Base-by-base conservation (phyloP, 2,888 invertebrate species). In the Meiosimyza decipiens region DNA sequence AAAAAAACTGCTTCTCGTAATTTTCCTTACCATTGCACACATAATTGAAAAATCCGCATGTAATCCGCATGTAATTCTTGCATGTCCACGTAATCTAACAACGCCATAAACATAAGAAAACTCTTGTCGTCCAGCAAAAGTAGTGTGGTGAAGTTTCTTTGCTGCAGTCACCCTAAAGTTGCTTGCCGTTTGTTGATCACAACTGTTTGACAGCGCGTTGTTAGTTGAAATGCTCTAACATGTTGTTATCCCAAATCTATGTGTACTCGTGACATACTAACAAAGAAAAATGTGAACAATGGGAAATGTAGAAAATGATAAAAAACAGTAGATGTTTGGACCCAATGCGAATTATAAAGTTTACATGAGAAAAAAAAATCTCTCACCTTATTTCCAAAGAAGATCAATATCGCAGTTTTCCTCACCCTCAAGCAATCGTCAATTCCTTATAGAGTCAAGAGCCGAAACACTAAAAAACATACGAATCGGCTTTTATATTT, bases 161-260 rank as follows among this genome's bases (percentile, higher is more conserved):
- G 28, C 13, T 15, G 28, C 18, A 51, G 13, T n/a, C 51, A 65
- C 52, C 16, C 49, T 33, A 4, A 18, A 16, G 11, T 15, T 16
- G 4, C 33, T 13, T 65, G 22, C 16, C 18, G 15, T 22, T 64
- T 18, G 18, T 54, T 33, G 55, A 57, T 57, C 67, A 57, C 67
- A 67, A 49, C 49, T 67, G 67, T 40, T 67, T 67, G 49, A 67
- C 67, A 57, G n/a, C 40, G 57, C 55, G 22, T 67, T 67, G 67
- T 57, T 49, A 54, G 52, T 51, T 52, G 40, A 22, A 59, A 59
- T 51, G 69, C 11, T 22, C 16, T 18, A 63, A 62, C 70, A 63
- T 54, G 18, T 70, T 63, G 28, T 63, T 70, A 63, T 54, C 63
- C 18, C 54, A 22, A 63, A 18, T 40, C 62, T 22, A 40, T 40